Percentiles rank a stretch among this genome's conserved stretches.
Conservation (phyloP, 2,797 vertebrate species). For the Smutsia temminckii region DNA sequence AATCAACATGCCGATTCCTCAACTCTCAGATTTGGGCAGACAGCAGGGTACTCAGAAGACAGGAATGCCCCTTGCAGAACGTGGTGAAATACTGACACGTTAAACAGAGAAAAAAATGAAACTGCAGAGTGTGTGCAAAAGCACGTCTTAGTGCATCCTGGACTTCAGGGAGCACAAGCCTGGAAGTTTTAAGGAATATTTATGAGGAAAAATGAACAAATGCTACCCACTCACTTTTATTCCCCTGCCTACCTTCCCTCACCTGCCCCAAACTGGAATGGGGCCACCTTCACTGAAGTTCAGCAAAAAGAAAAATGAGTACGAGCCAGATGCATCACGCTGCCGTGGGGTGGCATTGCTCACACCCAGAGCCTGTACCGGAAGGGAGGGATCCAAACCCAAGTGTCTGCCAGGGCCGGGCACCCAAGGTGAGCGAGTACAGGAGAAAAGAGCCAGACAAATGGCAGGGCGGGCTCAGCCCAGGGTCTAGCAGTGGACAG, state of each 20-base stretch:
- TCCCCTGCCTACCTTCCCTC: neutral
- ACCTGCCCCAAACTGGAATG: accelerated
- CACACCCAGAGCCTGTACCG: accelerated
- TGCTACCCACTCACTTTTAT: neutral
- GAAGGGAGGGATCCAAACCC: neutral
- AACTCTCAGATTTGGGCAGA: neutral
- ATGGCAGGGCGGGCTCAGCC: neutral
- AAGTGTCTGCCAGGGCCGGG: neutral
- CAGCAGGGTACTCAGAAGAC: neutral
- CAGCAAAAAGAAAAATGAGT: no score
- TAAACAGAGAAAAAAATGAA: neutral
- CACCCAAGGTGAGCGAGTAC: neutral
- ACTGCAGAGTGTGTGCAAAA: neutral
- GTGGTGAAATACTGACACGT: neutral
- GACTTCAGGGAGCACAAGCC: neutral
- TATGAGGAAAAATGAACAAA: neutral
- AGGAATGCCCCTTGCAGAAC: neutral
- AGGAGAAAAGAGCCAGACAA: neutral
- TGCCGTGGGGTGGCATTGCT: no score
- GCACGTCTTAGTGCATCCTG: neutral
- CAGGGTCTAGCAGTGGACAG: neutral
- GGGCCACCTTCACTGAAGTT: neutral
- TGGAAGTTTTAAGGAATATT: neutral
- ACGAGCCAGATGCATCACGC: neutral
- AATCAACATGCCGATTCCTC: neutral